phyloP scores from a whole-genome alignment of 2,888 invertebrate genomes.

The Caenorhabditis sinica region DNA sequence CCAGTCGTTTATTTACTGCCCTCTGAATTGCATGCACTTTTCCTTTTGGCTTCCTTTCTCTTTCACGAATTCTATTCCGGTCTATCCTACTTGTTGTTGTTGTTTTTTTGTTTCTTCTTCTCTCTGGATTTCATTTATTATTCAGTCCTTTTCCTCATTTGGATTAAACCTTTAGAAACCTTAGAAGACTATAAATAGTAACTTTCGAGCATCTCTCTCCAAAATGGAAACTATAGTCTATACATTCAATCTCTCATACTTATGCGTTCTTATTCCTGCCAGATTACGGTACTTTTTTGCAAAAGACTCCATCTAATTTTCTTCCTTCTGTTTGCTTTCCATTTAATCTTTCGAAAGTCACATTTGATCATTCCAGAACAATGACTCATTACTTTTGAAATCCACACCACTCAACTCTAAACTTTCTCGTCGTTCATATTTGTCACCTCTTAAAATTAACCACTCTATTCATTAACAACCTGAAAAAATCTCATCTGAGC shows the following conservation, averaged over 20 bases:
- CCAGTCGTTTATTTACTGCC: constrained; percentile 56
- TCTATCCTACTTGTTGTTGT: constrained; percentile 11
- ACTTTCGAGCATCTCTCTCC: too few species aligned
- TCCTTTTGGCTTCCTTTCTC: not conserved
- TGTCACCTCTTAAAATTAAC: too few species aligned
- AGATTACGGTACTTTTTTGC: not conserved
- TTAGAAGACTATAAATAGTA: too few species aligned
- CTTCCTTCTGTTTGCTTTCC: not conserved
- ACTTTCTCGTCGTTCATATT: too few species aligned
- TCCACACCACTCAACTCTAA: not conserved
- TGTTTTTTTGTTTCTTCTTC: not conserved
- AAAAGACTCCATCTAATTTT: not conserved
- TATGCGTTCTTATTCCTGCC: not conserved
- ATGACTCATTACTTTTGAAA: not conserved
- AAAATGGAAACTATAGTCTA: too few species aligned
- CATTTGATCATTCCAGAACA: not conserved
- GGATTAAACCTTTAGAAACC: too few species aligned
- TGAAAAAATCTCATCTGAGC: too few species aligned
- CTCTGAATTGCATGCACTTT: constrained; percentile 53
- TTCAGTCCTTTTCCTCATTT: too few species aligned
- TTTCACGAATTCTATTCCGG: constrained; percentile 15
- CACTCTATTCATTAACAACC: too few species aligned
- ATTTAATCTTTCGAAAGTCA: not conserved
- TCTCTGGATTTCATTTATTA: not conserved
- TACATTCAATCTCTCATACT: not conserved